Evolutionary conservation across 2,888 invertebrate genomes (phyloP), one percentile per base, ranked within the genome.

Genomic region (Cremastobaeus sp.): DNA sequence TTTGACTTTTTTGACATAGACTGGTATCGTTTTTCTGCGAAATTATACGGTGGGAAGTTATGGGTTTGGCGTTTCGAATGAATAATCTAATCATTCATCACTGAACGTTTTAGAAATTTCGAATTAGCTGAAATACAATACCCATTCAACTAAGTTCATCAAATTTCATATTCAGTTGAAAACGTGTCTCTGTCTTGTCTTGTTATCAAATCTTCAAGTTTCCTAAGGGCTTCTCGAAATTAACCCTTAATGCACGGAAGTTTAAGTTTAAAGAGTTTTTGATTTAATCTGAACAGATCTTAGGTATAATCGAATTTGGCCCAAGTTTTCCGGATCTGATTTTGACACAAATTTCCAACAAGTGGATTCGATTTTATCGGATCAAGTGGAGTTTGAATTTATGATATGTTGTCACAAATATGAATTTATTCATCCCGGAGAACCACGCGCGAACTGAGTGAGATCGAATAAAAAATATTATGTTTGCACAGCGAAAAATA

Each of bases 391-490:
- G 70, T 57, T 64, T 57, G 70, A 71, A 71, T 71, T 71, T 71
- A 71, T 71, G 70, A 71, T 71, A 71, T 71, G 70, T 71, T 64
- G 55, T 71, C 70, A 43, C 50, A 64, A 64, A 71, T 64, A 55
- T 64, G 70, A 71, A 71, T 71, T 64, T 71, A 57, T 50, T 64
- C n/a, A n/a, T n/a, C 50, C 28, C 43, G 3, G 43, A 50, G 20
- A 17, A 28, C 34, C 9, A 21, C 25, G 21, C 45, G 18, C 25
- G 32, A 64, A 43, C 17, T 35, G 57, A 52, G 41, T 11, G 25
- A 65, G 64, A 71, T 71, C 64, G 52, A 71, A 71, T 71, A 65
- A 70, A 69, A 70, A 70, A 70, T 62, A 62, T 70, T 62, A 70
- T 62, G 47, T 62, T 47, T 39, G 55, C 52, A 48, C 54, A 39